Conservation (phyloP, 1,140 invertebrate genomes). For the Colletes latitarsis region DNA sequence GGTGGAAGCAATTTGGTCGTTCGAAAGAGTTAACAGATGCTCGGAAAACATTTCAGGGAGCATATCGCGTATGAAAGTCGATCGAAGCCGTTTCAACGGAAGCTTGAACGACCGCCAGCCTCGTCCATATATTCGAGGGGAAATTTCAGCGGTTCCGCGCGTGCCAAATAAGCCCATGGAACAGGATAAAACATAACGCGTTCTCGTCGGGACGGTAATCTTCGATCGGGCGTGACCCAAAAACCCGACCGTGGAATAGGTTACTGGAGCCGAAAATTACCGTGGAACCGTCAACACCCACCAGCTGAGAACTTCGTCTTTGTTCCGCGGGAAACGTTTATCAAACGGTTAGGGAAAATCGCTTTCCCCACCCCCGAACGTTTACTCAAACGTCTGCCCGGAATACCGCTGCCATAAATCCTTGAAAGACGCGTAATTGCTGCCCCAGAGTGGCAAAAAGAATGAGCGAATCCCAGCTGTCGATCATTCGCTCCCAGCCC, state of each 20-base stretch:
- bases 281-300: slow-evolving; percentile 9
- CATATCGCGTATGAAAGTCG: slow-evolving; percentile 7
- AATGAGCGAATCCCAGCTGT: neutral
- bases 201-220: slow-evolving; percentile 32
- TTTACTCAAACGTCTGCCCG: slow-evolving; percentile 6
- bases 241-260: slow-evolving; percentile 44
- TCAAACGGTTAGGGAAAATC: neutral
- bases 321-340: neutral
- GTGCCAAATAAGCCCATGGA: slow-evolving; percentile 51
- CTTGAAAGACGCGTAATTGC: slow-evolving; percentile 3
- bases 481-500: neutral
- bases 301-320: slow-evolving; percentile 5
- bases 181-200: slow-evolving; percentile 40
- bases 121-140: slow-evolving; percentile 4
- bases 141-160: slow-evolving; percentile 32
- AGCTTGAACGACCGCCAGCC: slow-evolving; percentile 32
- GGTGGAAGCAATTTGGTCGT: neutral
- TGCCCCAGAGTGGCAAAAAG: neutral
- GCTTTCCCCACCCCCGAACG: neutral
- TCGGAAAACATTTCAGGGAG: neutral
- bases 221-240: slow-evolving; percentile 56
- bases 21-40: neutral
- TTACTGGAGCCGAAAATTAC: slow-evolving; percentile 31
- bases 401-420: slow-evolving; percentile 12
- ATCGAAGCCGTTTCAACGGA: neutral